phyloP scores from a whole-genome alignment of 2,888 invertebrate species.

The Acleris sparsana region DNA sequence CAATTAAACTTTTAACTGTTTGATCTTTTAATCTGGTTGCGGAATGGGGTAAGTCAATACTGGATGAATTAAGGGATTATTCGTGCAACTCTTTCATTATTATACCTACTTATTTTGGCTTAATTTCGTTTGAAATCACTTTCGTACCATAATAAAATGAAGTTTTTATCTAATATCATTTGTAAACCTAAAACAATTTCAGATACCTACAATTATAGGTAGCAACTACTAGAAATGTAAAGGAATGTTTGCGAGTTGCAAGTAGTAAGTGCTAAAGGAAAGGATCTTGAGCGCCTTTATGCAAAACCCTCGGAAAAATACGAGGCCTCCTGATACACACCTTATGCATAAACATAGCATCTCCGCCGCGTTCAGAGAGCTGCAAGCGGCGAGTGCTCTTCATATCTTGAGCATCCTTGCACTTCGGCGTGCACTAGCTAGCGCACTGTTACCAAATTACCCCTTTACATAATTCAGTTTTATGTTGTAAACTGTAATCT shows the following conservation, averaged over 20 bases:
- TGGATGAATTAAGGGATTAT: conserved; percentile 17
- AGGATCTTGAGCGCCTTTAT: conserved; percentile 48
- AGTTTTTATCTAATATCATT: too few species aligned
- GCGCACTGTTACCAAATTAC: conserved; percentile 36
- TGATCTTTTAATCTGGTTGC: conserved; percentile 32
- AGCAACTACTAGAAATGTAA: neutral
- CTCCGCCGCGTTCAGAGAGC: conserved; percentile 51
- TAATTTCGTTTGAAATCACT: too few species aligned
- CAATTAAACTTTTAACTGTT: conserved; percentile 38
- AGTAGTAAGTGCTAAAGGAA: conserved; percentile 31
- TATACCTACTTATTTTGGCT: neutral
- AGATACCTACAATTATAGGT: too few species aligned
- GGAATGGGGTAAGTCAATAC: conserved; percentile 23
- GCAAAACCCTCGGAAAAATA: conserved; percentile 49
- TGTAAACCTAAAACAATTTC: neutral
- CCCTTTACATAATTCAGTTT: neutral
- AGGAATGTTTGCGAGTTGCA: neutral
- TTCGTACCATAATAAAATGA: too few species aligned
- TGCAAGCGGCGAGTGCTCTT: conserved; percentile 56
- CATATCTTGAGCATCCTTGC: conserved; percentile 56
- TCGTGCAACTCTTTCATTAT: conserved; percentile 3
- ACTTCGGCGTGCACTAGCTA: conserved; percentile 45
- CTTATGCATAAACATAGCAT: conserved; percentile 64
- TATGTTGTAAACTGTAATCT: neutral
- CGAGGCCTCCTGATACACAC: conserved; percentile 47